Conservation (phyloP, 2,888 invertebrate species). For the Rhagonycha lutea region DNA sequence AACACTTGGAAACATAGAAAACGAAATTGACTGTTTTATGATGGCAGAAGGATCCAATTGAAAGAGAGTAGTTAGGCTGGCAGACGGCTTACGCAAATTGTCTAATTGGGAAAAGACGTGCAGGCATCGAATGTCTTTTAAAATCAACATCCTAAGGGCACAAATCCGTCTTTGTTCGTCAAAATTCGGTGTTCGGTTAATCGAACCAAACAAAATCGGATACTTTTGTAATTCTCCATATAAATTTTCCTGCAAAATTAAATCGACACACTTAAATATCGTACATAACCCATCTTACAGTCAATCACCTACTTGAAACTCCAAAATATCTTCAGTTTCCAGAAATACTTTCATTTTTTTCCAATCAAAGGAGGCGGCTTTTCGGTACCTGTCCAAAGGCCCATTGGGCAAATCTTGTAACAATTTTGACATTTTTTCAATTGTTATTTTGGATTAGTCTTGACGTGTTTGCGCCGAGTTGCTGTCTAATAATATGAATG, state of each 20-base stretch:
- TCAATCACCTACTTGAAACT: constrained; percentile 55
- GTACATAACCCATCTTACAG: background rate
- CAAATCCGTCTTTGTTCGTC: constrained; percentile 59
- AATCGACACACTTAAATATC: background rate
- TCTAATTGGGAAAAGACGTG: constrained; percentile 59
- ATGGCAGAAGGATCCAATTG: constrained; percentile 66
- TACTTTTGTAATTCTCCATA: constrained; percentile 39
- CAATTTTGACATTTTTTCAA: constrained; percentile 50
- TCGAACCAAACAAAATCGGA: constrained; percentile 42
- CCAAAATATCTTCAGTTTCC: constrained; percentile 59
- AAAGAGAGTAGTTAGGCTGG: constrained; percentile 61
- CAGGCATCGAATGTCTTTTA: constrained; percentile 68
- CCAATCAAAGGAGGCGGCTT: constrained; percentile 70
- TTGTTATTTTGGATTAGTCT: background rate
- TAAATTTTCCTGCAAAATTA: constrained; percentile 40
- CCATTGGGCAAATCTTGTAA: constrained; percentile 67
- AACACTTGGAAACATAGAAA: constrained; percentile 67
- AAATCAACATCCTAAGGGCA: constrained; percentile 64
- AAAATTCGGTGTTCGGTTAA: constrained; percentile 31
- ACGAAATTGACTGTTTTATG: constrained; percentile 67
- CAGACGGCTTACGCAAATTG: constrained; percentile 58
- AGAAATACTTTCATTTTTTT: constrained; percentile 62
- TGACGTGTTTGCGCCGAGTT: background rate
- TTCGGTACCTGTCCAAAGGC: constrained; percentile 66
- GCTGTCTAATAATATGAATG: background rate